Base-by-base conservation (phyloP, 2,888 invertebrate genomes). In the Clunio marinus region DNA sequence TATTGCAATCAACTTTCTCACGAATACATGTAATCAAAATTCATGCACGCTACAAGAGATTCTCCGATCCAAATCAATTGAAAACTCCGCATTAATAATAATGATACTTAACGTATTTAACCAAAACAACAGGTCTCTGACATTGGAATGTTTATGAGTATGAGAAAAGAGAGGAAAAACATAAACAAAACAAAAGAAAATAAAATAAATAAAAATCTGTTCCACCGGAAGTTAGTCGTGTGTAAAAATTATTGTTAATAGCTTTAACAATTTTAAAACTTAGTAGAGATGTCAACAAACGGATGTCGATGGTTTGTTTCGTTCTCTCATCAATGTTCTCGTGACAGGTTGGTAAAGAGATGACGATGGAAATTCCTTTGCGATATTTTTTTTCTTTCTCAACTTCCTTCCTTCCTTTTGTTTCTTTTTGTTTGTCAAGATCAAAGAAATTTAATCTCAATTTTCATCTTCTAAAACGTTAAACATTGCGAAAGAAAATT, bases 41-140 rank as follows among this genome's bases (percentile, higher is more conserved):
- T 41, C 41, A 41, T 41, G 41, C 41, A 41, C 41, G 41, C 41
- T n/a, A 41, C 41, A 41, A 41, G 41, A 41, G 41, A 41, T 41
- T 41, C 41, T 15, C 41, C 41, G 15, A 41, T 41, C 15, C 15
- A 15, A 41, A n/a, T n/a, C 41, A 41, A 41, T 41, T 41, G 41
- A 41, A 13, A 15, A n/a, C n/a, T n/a, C n/a, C n/a, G n/a, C n/a
- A n/a, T n/a, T n/a, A n/a, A 15, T 41, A 41, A 41, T 41, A 41
- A 41, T 15, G 41, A 41, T 41, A n/a, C n/a, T n/a, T n/a, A n/a
- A n/a, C n/a, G n/a, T n/a, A 15, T 41, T 10, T 41, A 15, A n/a
- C 41, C 41, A 41, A 15, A n/a, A 15, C n/a, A n/a, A n/a, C 41
- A 41, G 41, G 41, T 41, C 32, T 4, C 8, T 15, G 41, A 41